phyloP scores from a whole-genome alignment of 2,113 vertebrate species.

The Oryzias melastigma region DNA sequence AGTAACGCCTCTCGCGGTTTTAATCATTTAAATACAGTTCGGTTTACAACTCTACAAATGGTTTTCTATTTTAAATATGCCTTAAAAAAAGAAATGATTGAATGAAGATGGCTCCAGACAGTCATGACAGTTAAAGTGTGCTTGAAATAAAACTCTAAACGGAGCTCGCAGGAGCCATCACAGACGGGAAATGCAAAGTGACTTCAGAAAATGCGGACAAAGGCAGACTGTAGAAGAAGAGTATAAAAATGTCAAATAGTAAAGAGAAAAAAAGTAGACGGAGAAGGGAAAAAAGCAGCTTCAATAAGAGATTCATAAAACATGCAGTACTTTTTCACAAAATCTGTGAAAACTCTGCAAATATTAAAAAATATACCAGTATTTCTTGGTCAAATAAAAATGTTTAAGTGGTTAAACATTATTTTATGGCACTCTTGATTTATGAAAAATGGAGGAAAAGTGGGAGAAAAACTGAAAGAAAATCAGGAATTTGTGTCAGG shows the following conservation, averaged over 20 bases:
- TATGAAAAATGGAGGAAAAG: neutral
- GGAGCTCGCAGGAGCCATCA: slow-evolving; percentile 2
- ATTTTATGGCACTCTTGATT: no score
- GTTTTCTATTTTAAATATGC: slow-evolving; percentile 29
- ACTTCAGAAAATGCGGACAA: slow-evolving; percentile 26
- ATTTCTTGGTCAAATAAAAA: neutral
- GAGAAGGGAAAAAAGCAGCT: neutral
- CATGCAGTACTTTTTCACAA: neutral
- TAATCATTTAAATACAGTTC: neutral
- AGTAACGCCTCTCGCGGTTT: no score
- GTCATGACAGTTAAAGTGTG: slow-evolving; percentile 38
- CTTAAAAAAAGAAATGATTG: slow-evolving; percentile 31
- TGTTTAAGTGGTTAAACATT: no score
- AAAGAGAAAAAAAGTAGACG: neutral
- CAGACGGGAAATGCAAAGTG: slow-evolving; percentile 41
- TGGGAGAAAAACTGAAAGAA: no score
- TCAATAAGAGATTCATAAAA: no score
- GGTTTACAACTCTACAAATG: slow-evolving; percentile 20
- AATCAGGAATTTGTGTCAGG: slow-evolving; percentile 10
- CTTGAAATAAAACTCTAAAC: slow-evolving; percentile 50
- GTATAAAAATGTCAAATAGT: slow-evolving; percentile 18
- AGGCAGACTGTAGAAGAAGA: slow-evolving; percentile 12
- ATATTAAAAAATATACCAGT: neutral
- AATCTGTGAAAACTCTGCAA: slow-evolving; percentile 2
- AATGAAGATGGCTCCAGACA: slow-evolving; percentile 29